Evolutionary conservation across 2,113 vertebrate genomes (phyloP).

Genomic region (Colossoma macropomum): DNA sequence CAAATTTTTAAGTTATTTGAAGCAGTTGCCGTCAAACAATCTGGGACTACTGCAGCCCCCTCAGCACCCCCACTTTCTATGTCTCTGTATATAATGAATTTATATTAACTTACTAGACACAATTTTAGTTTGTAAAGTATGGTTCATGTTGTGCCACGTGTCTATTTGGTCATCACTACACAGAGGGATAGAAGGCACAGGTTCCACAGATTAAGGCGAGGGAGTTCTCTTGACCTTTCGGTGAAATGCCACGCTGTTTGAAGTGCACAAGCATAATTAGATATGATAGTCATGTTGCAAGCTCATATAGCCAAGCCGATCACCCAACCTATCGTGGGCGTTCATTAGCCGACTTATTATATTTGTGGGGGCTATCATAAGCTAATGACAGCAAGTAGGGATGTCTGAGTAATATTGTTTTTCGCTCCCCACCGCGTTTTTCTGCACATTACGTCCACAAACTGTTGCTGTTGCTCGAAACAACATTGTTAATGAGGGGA

Average conservation of each 20-base stretch:
- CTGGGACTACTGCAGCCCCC: too few species aligned
- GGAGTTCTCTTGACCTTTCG: conserved; percentile 79
- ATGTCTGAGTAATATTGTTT: conserved; percentile 70
- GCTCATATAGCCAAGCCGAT: conserved; percentile 58
- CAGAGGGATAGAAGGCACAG: conserved; percentile 59
- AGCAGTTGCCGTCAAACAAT: too few species aligned
- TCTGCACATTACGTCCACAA: conserved; percentile 60
- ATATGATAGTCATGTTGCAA: conserved; percentile 60
- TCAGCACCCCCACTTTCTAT: too few species aligned
- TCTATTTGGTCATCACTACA: conserved; percentile 19
- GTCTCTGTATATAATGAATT: too few species aligned
- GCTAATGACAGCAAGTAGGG: conserved; percentile 68
- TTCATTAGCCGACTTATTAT: conserved; percentile 77
- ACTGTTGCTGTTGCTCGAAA: conserved; percentile 64
- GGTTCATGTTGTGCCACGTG: neutral
- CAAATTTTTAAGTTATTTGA: too few species aligned
- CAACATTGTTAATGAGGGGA: conserved; percentile 78
- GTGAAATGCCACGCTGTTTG: conserved; percentile 74
- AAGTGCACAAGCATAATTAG: conserved; percentile 72
- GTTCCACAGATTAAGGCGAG: conserved; percentile 69
- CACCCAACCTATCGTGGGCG: conserved; percentile 40
- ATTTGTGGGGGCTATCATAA: conserved; percentile 69
- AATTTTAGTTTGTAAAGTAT: neutral
- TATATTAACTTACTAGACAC: too few species aligned
- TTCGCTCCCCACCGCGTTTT: conserved; percentile 48